A percentile compares a stretch with the other conserved stretches of the same genome.
Evolutionary conservation across 2,797 vertebrate genomes (phyloP).

Genomic region (Peromyscus nudipes): DNA sequence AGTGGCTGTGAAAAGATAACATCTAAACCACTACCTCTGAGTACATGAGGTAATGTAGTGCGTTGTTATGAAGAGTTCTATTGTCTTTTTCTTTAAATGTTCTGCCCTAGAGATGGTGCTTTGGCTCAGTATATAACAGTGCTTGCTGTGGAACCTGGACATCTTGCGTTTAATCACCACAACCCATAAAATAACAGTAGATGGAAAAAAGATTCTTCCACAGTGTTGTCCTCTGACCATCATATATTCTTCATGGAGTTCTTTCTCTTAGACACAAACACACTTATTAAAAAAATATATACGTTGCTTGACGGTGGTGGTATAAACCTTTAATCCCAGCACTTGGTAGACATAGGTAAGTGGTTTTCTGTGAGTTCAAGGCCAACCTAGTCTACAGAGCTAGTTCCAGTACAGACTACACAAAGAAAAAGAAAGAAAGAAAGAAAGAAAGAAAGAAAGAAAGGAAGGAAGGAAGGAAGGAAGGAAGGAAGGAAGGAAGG

Average conservation of each 20-base stretch:
- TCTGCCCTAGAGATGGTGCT: neutral
- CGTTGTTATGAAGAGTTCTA: neutral
- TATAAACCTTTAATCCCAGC: neutral
- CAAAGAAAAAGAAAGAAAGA: neutral
- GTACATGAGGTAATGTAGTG: conserved; percentile 26
- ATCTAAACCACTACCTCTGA: conserved; percentile 46
- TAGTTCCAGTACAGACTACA: neutral
- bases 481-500: too few relatives aligned
- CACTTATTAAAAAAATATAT: neutral
- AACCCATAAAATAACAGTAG: neutral
- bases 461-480: too few relatives aligned
- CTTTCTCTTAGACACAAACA: neutral
- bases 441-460: too few relatives aligned
- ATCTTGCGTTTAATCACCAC: neutral
- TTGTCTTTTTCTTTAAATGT: conserved; percentile 60
- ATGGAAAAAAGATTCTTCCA: neutral
- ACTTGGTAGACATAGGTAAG: neutral
- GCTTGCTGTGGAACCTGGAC: neutral
- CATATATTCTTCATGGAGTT: neutral
- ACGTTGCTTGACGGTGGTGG: neutral
- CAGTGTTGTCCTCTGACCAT: neutral
- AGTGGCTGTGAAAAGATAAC: conserved; percentile 53
- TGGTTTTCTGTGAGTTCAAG: neutral
- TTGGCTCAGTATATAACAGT: neutral
- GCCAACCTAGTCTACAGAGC: neutral